Base-by-base conservation (phyloP, 2,888 invertebrate genomes). In the Oeneis ivallda region DNA sequence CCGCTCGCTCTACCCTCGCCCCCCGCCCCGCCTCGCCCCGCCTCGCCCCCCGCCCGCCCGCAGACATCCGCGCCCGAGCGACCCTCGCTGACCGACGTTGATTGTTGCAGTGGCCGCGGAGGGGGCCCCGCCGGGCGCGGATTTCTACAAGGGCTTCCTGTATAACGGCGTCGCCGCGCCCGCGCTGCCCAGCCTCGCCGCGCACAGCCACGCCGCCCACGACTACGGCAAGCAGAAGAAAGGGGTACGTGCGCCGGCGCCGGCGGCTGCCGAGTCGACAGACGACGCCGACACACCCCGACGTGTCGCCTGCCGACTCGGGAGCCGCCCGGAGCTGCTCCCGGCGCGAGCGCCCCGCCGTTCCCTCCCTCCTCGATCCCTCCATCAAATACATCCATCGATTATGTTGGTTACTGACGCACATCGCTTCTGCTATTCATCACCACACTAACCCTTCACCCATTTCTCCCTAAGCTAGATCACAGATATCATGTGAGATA, bases 71-170 rank as follows among this genome's bases (percentile, higher is more conserved):
- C 86, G 87, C 86, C 86, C 86, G 84, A 80, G 80, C 82, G 84
- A 78, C 83, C 82, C 80, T 73, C 77, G 65, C 64, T 80, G 77
- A 75, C 75, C 69, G 77, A 79, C 80, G 82, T 87, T 56, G 54
- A 84, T 89, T 92, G 81, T 95, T 95, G 93, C 95, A 95, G 95
- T 95, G 95, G 95, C 95, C 94, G 95, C 95, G 93, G 95, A 95
- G 93, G 94, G 95, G 93, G 94, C 94, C 93, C 94, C 95, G 94
- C 94, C 95, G 94, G 94, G 94, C 94, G 94, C 94, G 94, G 96
- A 96, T 94, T 95, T 94, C 96, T 96, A 94, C 96, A 96, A 96
- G 95, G 94, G 93, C 94, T 94, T 93, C 94, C 93, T 93, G 94
- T 95, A 93, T 95, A 95, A 94, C 93, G 94, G 94, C 92, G 89